Evolutionary conservation across 2,113 vertebrate genomes (phyloP), one percentile per base, ranked within the genome.

Genomic region (Barbus barbus): DNA sequence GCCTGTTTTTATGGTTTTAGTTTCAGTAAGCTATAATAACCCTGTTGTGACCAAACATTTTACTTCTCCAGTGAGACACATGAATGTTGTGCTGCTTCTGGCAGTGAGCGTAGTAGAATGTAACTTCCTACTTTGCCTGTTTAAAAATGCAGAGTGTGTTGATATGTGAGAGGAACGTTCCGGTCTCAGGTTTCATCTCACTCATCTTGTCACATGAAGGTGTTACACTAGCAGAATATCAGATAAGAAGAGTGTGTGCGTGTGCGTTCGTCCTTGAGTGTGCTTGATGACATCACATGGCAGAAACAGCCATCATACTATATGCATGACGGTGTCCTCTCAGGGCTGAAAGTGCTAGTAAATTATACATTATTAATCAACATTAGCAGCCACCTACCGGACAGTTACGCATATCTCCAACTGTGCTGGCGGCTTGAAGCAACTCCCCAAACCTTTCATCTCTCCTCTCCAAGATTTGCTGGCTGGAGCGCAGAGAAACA

Each of bases 321-420:
- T 9, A 36, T 71, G 18, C 33, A 38, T 12, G 65, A 38, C 4
- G 1, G 9, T 38, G 20, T 71, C 67, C 33, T 71, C 33, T 38
- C 22, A 38, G 20, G 20, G 67, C 9, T 71, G 18, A 67, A 67
- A 67, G 28, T 9, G 28, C 63, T 9, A 2, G 20, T 71, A 38
- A 71, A 71, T 76, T 51, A 1, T 1, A 81, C 69, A 26, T 14
- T 22, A 22, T 20, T 48, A 73, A 11, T 58, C 28, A 71, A 38
- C 33, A n/a, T 38, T 22, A n/a, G 4, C 20, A 38, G 20, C 20
- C 78, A 94, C 96, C 94, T 89, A 99, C 97, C 72, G 98, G 98
- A 89, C 98, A 99, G 84, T 97, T 97, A 7, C 98, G 95, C 77
- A 95, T 95, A 92, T 99, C 98, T 89, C 96, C 98, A 26, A 95